Percentiles rank a stretch among this genome's conserved stretches.
Evolutionary conservation across 2,888 invertebrate species (phyloP).

Genomic region (Cryptocephalus moraei): DNA sequence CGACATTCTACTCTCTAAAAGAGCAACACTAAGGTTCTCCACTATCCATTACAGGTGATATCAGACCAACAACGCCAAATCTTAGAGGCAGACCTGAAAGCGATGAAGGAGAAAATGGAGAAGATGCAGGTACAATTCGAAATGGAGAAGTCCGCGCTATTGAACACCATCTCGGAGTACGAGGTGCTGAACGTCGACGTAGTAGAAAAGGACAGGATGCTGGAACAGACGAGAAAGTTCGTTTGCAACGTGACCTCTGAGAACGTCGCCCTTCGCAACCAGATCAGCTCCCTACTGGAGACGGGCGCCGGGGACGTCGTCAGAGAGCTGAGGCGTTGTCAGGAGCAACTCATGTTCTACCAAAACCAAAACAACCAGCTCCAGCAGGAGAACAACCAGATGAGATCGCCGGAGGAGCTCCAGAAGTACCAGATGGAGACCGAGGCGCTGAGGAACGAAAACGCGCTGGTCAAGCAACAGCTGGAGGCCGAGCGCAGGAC

Average conservation of each 20-base stretch:
- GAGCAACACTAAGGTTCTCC: no score
- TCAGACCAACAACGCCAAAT: conserved; percentile 13
- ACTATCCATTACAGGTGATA: conserved; percentile 5
- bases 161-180: conserved; percentile 7
- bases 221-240: conserved; percentile 19
- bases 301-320: conserved; percentile 28
- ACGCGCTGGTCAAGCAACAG: conserved; percentile 22
- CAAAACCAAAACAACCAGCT: conserved; percentile 24
- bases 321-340: conserved; percentile 24
- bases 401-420: conserved; percentile 12
- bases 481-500: conserved; percentile 25
- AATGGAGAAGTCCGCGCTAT: conserved; percentile 7
- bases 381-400: conserved; percentile 15
- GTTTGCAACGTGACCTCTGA: conserved; percentile 21
- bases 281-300: conserved; percentile 25
- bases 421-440: conserved; percentile 9
- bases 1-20: no score
- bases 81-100: conserved; percentile 14
- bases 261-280: conserved; percentile 22
- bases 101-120: conserved; percentile 8
- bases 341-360: conserved; percentile 25
- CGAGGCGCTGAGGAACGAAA: conserved; percentile 18
- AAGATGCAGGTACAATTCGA: conserved; percentile 4
- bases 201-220: conserved; percentile 19
- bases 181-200: conserved; percentile 11